Percentiles rank a stretch among this genome's conserved stretches.
Conservation (phyloP, 1,140 invertebrate genomes). For the Carposina sasakii region DNA sequence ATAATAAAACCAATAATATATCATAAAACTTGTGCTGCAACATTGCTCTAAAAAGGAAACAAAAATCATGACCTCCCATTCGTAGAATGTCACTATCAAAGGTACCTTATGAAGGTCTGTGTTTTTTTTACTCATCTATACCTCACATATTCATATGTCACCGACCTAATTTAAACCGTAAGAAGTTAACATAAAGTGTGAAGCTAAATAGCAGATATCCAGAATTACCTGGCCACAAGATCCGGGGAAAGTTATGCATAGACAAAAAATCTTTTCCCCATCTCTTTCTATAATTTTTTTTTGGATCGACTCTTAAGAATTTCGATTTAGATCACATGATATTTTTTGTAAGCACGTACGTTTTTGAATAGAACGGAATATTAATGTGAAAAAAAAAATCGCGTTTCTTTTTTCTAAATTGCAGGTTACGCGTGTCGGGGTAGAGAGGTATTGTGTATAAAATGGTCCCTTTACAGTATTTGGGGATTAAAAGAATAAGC, state of each 20-base stretch:
- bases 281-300: constrained; percentile 41
- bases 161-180: too few species aligned
- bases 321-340: constrained; percentile 43
- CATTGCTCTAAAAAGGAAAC: constrained; percentile 5
- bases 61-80: constrained; percentile 43
- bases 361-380: constrained; percentile 28
- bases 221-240: constrained; percentile 57
- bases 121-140: constrained; percentile 49
- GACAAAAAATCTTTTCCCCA: constrained; percentile 39
- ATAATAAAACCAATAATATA: too few species aligned
- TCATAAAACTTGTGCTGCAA: not conserved
- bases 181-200: too few species aligned
- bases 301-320: constrained; percentile 36
- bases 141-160: too few species aligned
- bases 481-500: too few species aligned
- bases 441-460: constrained; percentile 38
- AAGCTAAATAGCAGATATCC: too few species aligned
- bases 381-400: constrained; percentile 31
- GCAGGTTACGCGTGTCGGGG: constrained; percentile 45
- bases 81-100: constrained; percentile 63
- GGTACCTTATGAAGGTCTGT: constrained; percentile 25
- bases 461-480: too few species aligned
- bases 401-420: constrained; percentile 43
- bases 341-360: constrained; percentile 46
- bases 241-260: constrained; percentile 60